These are phyloP conservation scores for Stenchaetothrips biformis DNA, from an alignment of 2,888 invertebrate species.

Conservation along the genomic window DNA sequence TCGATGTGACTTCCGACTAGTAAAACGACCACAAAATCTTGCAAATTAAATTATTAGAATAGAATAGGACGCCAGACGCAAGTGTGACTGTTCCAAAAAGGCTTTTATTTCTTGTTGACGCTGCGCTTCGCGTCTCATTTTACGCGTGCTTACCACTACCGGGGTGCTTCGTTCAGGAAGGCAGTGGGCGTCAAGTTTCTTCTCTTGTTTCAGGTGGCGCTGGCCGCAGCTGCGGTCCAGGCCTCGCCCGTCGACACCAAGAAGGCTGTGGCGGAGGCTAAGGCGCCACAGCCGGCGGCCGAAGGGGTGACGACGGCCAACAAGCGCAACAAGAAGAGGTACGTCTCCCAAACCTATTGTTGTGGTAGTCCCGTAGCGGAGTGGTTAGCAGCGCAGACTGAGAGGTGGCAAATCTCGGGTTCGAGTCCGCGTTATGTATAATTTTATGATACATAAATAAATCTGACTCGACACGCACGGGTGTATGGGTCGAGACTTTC, in stretches of 20 bases:
- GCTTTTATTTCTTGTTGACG: no score
- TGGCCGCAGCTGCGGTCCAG: neutral
- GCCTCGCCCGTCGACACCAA: conserved; percentile 15
- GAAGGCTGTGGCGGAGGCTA: neutral
- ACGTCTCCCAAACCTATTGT: neutral
- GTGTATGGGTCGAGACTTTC: no score
- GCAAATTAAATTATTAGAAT: neutral
- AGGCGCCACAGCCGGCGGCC: conserved; percentile 4
- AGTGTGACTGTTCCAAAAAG: no score
- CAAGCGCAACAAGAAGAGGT: conserved; percentile 10
- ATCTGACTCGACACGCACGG: no score
- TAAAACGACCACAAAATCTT: neutral
- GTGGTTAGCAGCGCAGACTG: no score
- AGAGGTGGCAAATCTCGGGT: no score
- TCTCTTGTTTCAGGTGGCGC: neutral
- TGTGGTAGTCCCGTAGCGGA: no score
- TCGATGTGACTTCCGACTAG: neutral
- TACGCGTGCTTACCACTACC: no score
- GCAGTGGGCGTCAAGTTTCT: neutral
- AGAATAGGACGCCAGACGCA: neutral
- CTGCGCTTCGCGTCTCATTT: no score
- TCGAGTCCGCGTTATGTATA: no score
- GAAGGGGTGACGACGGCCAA: neutral
- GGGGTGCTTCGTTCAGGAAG: no score
- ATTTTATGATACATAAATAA: no score